Evolutionary conservation across 2,113 vertebrate species (phyloP), one percentile per base, ranked within the genome.

Genomic region (Poeciliopsis turrubarensis): DNA sequence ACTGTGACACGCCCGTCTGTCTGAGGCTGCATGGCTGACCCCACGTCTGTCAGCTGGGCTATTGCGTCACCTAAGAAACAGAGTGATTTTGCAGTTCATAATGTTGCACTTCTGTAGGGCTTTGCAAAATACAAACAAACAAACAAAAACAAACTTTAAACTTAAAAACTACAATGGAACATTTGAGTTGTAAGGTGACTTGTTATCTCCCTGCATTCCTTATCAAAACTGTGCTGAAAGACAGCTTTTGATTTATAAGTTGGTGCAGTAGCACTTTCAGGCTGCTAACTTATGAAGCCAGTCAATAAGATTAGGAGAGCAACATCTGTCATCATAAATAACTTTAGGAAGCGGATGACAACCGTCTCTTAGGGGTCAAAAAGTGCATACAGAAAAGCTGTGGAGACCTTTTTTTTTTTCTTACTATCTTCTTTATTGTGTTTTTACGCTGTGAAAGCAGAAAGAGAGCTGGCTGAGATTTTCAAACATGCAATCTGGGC

Each of bases 1-100:
- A 98, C 93, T 0, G 96, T 96, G 83, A 94, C 91, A 68, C 93
- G 95, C 60, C 93, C 94, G 5, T 96, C 96, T 5, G 93, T 88
- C 75, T 94, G 96, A 0, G 92, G 81, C 39, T 93, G 92, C 87
- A 93, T 91, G 68, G 90, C 81, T 34, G 77, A 91, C 61, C 92
- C 93, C 37, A 95, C 92, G 0, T 99, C 96, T 0, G 98, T 99
- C 80, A 99, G 95, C 41, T 97, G 95, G 60, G 97, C 97, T 7
- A 99, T 99, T 47, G 96, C 96, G 84, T 98, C 96, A 68, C 98
- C 98, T 99, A 83, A 57, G 47, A 57, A 76, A 66, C 54, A 57
- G 51, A 57, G 8, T 1, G 11, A 34, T 31, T n/a, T 60, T 47
- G 51, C 19, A 31, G 29, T 17, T 27, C 67, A 54, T 13, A 32